Base-by-base conservation (phyloP, 2,888 invertebrate species). In the Holacanthella duospinosa region DNA sequence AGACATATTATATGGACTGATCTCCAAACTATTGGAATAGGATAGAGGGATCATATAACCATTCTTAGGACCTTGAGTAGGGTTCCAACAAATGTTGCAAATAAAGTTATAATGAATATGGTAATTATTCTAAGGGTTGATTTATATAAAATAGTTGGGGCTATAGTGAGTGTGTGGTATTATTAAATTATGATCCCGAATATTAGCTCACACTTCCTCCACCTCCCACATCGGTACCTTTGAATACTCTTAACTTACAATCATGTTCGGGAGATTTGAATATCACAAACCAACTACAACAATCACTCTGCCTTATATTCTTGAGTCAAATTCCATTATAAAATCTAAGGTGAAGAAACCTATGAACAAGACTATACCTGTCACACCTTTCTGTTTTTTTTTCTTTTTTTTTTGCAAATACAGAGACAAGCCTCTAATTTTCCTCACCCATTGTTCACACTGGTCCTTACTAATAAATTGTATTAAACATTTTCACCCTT, bases 161-260 rank as follows among this genome's bases (percentile, higher is more conserved):
- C n/a, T n/a, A n/a, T n/a, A n/a, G n/a, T n/a, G n/a, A n/a, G n/a
- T n/a, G n/a, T n/a, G n/a, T n/a, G n/a, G n/a, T n/a, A 29, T 57
- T 29, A 64, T 48, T 58, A 36, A 36, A 36, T 36, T 36, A 36
- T n/a, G n/a, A 36, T 9, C 36, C 36, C 36, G 6, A 36, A 36
- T 9, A 36, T 36, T 36, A n/a, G n/a, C n/a, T n/a, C n/a, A 16
- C 36, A 36, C 36, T 36, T 36, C 36, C 36, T 36, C 6, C 6
- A 63, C 66, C 66, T 60, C 64, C 66, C 66, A 64, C 63, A 64
- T 64, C 66, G 64, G 66, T 63, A 66, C 64, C 62, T 66, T 64
- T 66, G 62, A 59, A 36, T 55, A 21, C 29, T 59, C 59, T 55
- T 16, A 9, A 36, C 16, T 36, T 36, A n/a, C n/a, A n/a, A n/a